Evolutionary conservation across 1,140 invertebrate genomes (phyloP).

Genomic region (Micrasema minimum): DNA sequence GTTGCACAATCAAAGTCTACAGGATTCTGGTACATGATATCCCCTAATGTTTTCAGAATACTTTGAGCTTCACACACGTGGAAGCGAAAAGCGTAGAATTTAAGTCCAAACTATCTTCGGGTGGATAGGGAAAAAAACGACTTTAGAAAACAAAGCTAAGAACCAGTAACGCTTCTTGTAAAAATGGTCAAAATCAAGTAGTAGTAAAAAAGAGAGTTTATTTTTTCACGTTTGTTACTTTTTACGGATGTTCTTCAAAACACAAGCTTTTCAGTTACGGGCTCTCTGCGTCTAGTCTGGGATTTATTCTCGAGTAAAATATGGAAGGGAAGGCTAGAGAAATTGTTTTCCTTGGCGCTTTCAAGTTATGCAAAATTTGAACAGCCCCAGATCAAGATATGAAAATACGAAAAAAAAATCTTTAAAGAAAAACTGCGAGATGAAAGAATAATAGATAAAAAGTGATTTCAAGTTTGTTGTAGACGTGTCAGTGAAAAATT

Average conservation of each 20-base stretch:
- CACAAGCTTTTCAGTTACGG: too few species aligned
- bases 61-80: constrained; percentile 24
- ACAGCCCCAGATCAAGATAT: constrained; percentile 21
- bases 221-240: constrained; percentile 1
- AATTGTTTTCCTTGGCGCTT: constrained; percentile 10
- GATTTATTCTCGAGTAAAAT: constrained; percentile 12
- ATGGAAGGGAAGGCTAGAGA: constrained; percentile 19
- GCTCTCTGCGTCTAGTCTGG: too few species aligned
- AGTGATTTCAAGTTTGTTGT: constrained; percentile 10
- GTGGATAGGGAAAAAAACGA: too few species aligned
- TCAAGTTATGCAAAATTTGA: constrained; percentile 21
- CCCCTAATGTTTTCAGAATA: constrained; percentile 13
- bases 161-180: too few species aligned
- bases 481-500: constrained; percentile 16
- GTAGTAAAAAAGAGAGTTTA: too few species aligned
- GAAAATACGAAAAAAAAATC: background rate
- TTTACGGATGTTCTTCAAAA: background rate
- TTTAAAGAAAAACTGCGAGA: background rate
- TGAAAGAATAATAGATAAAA: constrained; percentile 28
- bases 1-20: constrained; percentile 25
- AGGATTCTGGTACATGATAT: constrained; percentile 11
- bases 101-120: background rate
- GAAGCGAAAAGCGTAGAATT: background rate
- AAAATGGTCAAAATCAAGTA: too few species aligned
- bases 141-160: too few species aligned